Evolutionary conservation across 2,113 vertebrate genomes (phyloP).

Genomic region (Hipposideros armiger): DNA sequence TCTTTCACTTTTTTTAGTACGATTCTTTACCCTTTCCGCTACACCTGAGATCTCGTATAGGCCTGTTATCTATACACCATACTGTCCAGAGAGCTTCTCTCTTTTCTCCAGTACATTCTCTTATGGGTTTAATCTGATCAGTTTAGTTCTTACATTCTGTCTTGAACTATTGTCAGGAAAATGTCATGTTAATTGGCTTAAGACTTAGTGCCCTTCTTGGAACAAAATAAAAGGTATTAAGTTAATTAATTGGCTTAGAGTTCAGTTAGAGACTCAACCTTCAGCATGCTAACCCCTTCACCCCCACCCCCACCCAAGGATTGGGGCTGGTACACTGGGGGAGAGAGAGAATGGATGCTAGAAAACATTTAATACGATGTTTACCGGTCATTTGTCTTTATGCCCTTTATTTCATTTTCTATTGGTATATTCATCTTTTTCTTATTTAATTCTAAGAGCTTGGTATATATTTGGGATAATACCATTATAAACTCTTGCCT

Average conservation of each 20-base stretch:
- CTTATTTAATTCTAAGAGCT: background rate
- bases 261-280: background rate
- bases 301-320: background rate
- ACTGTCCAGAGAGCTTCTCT: background rate
- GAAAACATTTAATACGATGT: background rate
- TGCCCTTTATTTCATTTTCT: constrained; percentile 5
- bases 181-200: background rate
- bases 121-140: background rate
- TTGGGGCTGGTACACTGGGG: background rate
- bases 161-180: background rate
- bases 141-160: background rate
- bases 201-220: background rate
- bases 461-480: background rate
- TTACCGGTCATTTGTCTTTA: background rate
- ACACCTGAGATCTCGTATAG: background rate
- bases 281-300: background rate
- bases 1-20: background rate
- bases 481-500: background rate
- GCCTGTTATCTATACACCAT: background rate
- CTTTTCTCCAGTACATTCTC: background rate
- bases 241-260: background rate
- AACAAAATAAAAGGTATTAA: constrained; percentile 17
- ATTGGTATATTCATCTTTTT: background rate
- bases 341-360: background rate
- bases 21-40: background rate